Evolutionary conservation across 2,888 invertebrate genomes (phyloP).

Genomic region (Malachius bipustulatus): DNA sequence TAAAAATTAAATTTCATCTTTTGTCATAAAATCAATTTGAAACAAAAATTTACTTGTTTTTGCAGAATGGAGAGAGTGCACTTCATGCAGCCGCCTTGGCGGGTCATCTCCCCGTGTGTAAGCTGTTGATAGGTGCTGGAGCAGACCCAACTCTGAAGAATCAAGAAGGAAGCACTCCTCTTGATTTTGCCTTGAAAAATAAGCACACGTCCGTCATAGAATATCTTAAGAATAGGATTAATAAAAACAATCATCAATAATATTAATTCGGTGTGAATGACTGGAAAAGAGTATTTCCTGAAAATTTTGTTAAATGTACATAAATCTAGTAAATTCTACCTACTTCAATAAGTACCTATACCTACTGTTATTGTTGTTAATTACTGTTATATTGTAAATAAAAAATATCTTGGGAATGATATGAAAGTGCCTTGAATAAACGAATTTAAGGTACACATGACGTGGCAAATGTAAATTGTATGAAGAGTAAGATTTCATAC

Average conservation of each 20-base stretch:
- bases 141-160: slow-evolving; percentile 57
- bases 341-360: too few relatives aligned
- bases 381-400: too few relatives aligned
- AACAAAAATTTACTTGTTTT: slow-evolving; percentile 17
- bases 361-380: too few relatives aligned
- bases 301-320: too few relatives aligned
- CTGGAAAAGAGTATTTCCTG: too few relatives aligned
- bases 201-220: slow-evolving; percentile 43
- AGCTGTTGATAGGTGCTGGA: slow-evolving; percentile 59
- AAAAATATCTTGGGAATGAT: too few relatives aligned
- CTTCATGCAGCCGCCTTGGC: slow-evolving; percentile 85
- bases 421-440: too few relatives aligned
- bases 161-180: slow-evolving; percentile 57
- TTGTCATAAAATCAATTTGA: slow-evolving; percentile 6
- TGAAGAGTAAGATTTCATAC: too few relatives aligned
- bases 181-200: slow-evolving; percentile 49
- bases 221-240: slow-evolving; percentile 39
- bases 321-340: too few relatives aligned
- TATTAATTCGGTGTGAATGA: too few relatives aligned
- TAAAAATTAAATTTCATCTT: not conserved
- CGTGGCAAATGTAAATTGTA: too few relatives aligned
- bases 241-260: slow-evolving; percentile 27
- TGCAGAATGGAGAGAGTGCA: slow-evolving; percentile 82
- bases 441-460: too few relatives aligned
- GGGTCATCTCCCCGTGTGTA: slow-evolving; percentile 70